A percentile compares a stretch with the other conserved stretches of the same genome.
These are phyloP conservation scores for Acanthurus lineatus DNA, from an alignment of 2,797 vertebrate species.

Conservation along the genomic window DNA sequence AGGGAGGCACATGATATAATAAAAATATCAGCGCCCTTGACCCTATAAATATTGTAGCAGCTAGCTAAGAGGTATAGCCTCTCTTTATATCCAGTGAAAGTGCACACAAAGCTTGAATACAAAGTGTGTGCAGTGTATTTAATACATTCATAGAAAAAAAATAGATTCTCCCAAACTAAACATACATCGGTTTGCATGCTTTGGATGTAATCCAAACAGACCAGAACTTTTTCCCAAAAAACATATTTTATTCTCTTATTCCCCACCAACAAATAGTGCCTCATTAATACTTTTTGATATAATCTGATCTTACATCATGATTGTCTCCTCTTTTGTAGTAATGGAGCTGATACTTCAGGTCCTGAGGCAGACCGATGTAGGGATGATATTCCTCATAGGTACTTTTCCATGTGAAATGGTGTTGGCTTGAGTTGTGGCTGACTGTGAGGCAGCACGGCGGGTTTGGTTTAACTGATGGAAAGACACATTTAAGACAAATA, in stretches of 20 bases:
- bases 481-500: constrained; percentile 14
- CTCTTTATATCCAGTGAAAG: too few species aligned
- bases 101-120: too few species aligned
- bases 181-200: too few species aligned
- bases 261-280: not conserved
- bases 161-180: too few species aligned
- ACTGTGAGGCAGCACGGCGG: constrained; percentile 72
- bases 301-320: constrained; percentile 48
- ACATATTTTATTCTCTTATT: not conserved
- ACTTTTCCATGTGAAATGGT: constrained; percentile 80
- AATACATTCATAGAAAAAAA: too few species aligned
- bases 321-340: constrained; percentile 47
- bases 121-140: too few species aligned
- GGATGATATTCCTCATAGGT: constrained; percentile 47
- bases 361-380: rapidly evolving
- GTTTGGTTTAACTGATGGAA: constrained; percentile 78
- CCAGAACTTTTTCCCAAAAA: not conserved
- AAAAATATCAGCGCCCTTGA: too few species aligned
- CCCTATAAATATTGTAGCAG: too few species aligned
- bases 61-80: too few species aligned
- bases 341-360: constrained; percentile 73
- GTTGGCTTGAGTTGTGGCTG: constrained; percentile 45
- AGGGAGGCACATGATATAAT: too few species aligned
- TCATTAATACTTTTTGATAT: not conserved
- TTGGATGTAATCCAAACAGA: not conserved